Evolutionary conservation across 2,797 vertebrate species (phyloP).

Genomic region (Zalophus californianus): DNA sequence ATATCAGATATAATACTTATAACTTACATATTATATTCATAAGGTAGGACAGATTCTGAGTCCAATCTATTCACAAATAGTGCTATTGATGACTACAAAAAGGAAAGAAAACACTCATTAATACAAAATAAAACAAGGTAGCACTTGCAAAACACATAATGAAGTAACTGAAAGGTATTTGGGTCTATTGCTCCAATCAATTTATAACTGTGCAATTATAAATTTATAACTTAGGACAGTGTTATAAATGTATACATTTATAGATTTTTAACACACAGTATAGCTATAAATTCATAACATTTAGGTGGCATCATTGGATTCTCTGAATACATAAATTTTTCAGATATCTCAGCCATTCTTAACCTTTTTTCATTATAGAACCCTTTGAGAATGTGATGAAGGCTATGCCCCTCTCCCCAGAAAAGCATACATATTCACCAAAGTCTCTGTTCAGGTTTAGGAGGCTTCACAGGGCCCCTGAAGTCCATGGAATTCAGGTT

Average conservation of each 20-base stretch:
- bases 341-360: constrained; percentile 1
- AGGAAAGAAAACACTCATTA: constrained; percentile 27
- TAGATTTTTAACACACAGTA: constrained; percentile 45
- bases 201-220: constrained; percentile 50
- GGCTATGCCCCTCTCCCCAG: not conserved
- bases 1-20: not conserved
- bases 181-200: not conserved
- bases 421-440: not conserved
- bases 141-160: constrained; percentile 51
- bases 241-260: constrained; percentile 38
- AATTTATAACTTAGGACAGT: constrained; percentile 46
- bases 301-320: constrained; percentile 1
- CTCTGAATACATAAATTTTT: constrained; percentile 48
- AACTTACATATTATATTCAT: constrained; percentile 96
- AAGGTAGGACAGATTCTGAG: constrained; percentile 94
- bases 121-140: constrained; percentile 10
- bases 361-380: constrained; percentile 9
- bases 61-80: constrained; percentile 95
- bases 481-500: not conserved
- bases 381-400: constrained; percentile 31
- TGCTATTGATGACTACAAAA: constrained; percentile 89
- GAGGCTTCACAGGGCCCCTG: not conserved
- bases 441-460: not conserved
- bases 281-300: constrained; percentile 57
- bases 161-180: constrained; percentile 62